phyloP scores from a whole-genome alignment of 1,140 invertebrate genomes.

The Yoshiicerus persimilis region DNA sequence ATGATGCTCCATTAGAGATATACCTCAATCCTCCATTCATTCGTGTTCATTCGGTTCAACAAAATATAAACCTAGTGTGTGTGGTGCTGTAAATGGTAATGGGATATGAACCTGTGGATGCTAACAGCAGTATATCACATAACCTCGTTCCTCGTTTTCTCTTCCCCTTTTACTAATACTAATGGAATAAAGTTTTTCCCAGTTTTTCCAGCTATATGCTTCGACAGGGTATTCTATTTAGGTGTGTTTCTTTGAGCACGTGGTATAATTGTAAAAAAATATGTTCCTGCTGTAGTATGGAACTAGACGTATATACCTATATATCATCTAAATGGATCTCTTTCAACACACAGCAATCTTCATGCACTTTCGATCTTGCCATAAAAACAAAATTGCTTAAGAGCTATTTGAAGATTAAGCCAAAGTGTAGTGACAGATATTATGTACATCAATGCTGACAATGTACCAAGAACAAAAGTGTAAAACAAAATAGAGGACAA shows the following conservation, averaged over 20 bases:
- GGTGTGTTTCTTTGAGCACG: neutral
- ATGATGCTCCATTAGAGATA: no score
- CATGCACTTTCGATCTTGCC: neutral
- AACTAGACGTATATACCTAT: neutral
- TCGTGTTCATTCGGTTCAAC: no score
- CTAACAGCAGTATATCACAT: neutral
- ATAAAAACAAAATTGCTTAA: neutral
- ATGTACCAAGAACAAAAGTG: neutral
- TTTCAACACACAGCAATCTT: neutral
- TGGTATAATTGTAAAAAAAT: neutral
- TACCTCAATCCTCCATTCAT: no score
- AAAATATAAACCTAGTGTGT: neutral
- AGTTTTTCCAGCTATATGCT: neutral
- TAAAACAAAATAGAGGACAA: neutral
- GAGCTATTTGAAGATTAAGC: neutral
- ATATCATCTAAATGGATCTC: neutral
- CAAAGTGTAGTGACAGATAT: neutral
- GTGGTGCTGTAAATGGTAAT: no score
- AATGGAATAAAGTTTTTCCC: neutral
- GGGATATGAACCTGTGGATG: neutral
- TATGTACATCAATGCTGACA: neutral
- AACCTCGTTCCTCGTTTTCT: neutral
- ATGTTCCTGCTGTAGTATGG: neutral
- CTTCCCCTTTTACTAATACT: neutral
- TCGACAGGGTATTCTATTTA: neutral